phyloP scores from a whole-genome alignment of 2,888 invertebrate species.

The Heliconius cydno region DNA sequence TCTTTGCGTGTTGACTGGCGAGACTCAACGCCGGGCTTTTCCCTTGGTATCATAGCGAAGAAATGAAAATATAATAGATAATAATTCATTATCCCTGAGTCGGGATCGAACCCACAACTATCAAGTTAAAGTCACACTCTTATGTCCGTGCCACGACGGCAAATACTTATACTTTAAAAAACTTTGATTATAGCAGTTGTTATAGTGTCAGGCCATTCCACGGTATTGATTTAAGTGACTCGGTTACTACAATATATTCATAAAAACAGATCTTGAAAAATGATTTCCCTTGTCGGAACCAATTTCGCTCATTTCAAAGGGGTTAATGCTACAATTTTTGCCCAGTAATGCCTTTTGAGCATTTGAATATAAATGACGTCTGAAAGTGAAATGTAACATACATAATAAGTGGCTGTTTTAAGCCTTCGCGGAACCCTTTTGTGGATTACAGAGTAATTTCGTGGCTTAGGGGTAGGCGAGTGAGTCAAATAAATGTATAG shows the following conservation, averaged over 20 bases:
- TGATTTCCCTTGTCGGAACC: constrained; percentile 67
- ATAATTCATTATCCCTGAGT: no score
- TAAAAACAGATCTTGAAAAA: constrained; percentile 58
- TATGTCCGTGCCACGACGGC: no score
- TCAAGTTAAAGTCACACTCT: no score
- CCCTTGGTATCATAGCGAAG: no score
- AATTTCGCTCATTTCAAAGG: constrained; percentile 78
- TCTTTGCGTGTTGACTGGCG: rapidly evolving
- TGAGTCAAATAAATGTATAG: not conserved
- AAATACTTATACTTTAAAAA: not conserved
- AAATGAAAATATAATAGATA: no score
- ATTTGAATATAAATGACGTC: constrained; percentile 84
- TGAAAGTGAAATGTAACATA: constrained; percentile 84
- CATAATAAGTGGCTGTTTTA: constrained; percentile 84
- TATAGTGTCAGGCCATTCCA: constrained; percentile 44
- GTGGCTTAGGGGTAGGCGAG: constrained; percentile 1
- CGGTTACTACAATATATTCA: constrained; percentile 33
- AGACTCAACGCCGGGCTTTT: no score
- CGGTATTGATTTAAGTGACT: constrained; percentile 28
- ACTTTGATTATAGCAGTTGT: not conserved
- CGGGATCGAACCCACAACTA: no score
- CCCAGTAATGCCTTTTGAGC: constrained; percentile 82
- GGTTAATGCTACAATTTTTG: constrained; percentile 81
- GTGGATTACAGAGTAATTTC: constrained; percentile 69
- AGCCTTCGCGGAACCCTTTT: constrained; percentile 82